Base-by-base conservation (phyloP, 1,140 invertebrate genomes). In the Pseudomyrmex concolor region DNA sequence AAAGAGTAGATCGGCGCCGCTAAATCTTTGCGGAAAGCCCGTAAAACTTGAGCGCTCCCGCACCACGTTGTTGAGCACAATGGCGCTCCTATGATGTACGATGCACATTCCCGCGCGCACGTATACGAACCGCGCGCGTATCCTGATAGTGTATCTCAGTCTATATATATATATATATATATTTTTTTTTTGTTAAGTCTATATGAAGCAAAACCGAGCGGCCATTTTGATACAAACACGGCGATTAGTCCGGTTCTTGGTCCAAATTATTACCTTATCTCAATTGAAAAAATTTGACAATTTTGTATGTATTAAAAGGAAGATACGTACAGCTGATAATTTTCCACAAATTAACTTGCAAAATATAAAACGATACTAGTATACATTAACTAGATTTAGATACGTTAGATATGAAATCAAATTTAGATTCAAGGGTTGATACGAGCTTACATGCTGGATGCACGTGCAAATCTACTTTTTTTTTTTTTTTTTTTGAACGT, bases 21-120 rank as follows among this genome's bases (percentile, higher is more conserved):
- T 84, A 82, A 84, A 84, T 84, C 83, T 82, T 84, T 51, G 83
- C 55, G 60, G 83, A 72, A 72, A 66, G 77, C 70, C 34, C 83
- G 55, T 84, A 64, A 72, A 84, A 83, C 60, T 84, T 80, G 66
- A 78, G 54, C 48, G 82, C 45, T 80, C 74, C 54, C 62, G 54
- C 64, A 50, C 34, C 50, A 66, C 72, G 70, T 66, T 76, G 81
- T 82, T 70, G 83, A 63, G 66, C 62, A 83, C 81, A 76, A 76
- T 66, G 62, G 81, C 72, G 62, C 34, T 80, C 34, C 76, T 71
- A 80, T 80, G 76, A 80, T 71, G 59, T 80, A 80, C 71, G 67
- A 80, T 59, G 76, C 76, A 71, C 76, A 71, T 80, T 71, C 66
- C 66, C 76, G 9, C 43, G 76, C 76, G 54, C 54, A 13, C 59